A percentile compares a stretch with the other conserved stretches of the same genome.
Conservation (phyloP, 2,888 invertebrate species). For the Drosophila neonasuta region DNA sequence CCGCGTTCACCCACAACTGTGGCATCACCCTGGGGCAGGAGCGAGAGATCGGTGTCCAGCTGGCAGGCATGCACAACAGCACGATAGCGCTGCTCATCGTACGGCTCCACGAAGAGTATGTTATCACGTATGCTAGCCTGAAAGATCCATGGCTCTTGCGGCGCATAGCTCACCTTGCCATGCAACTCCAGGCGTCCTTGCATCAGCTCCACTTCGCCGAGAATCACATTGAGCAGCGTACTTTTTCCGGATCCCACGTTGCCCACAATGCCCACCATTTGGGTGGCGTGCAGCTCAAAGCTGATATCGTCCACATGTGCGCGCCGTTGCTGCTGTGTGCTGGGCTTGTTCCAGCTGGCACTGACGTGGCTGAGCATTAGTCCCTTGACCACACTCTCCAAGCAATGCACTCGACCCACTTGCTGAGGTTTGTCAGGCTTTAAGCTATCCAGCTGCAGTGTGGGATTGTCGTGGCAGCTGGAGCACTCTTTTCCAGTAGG, state of each 20-base stretch:
- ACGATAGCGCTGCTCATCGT: slow-evolving; percentile 84
- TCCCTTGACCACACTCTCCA: slow-evolving; percentile 37
- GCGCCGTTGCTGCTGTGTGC: slow-evolving; percentile 29
- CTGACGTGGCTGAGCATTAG: slow-evolving; percentile 81
- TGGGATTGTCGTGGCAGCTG: slow-evolving; percentile 49
- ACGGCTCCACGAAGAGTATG: slow-evolving; percentile 91
- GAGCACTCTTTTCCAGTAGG: slow-evolving; percentile 39
- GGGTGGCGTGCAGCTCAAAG: slow-evolving; percentile 43
- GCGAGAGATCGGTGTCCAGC: slow-evolving; percentile 85
- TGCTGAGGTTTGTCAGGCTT: not conserved
- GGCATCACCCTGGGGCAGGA: slow-evolving; percentile 83
- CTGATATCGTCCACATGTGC: slow-evolving; percentile 81
- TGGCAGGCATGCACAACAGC: slow-evolving; percentile 85
- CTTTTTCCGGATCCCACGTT: slow-evolving; percentile 89
- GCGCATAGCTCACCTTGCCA: slow-evolving; percentile 89
- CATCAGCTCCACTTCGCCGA: slow-evolving; percentile 86
- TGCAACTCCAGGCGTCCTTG: slow-evolving; percentile 84
- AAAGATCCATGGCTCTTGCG: slow-evolving; percentile 92
- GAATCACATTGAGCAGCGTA: slow-evolving; percentile 87
- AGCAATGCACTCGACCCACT: slow-evolving; percentile 48
- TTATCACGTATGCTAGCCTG: slow-evolving; percentile 92
- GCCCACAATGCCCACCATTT: slow-evolving; percentile 85
- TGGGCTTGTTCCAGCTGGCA: slow-evolving; percentile 83
- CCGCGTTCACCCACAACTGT: slow-evolving; percentile 86
- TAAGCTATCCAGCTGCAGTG: slow-evolving; percentile 30